phyloP scores from a whole-genome alignment of 2,113 vertebrate species.

The Lampris megalopsis region DNA sequence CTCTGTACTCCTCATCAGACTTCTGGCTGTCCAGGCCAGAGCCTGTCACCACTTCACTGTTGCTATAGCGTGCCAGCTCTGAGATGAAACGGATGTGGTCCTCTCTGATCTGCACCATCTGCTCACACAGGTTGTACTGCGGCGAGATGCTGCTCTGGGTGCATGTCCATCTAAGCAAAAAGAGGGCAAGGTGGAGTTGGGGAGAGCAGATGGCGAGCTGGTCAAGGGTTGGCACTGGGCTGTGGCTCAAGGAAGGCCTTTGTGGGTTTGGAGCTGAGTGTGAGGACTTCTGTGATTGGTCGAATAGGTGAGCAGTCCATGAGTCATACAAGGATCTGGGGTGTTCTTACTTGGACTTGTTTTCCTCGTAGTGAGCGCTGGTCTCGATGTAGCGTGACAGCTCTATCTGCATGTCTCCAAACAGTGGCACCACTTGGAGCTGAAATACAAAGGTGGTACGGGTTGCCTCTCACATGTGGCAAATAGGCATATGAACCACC shows the following conservation, averaged over 20 bases:
- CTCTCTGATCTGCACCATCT: constrained; percentile 99
- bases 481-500: not conserved
- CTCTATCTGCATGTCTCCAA: constrained; percentile 99
- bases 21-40: constrained; percentile 99
- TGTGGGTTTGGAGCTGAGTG: too few species aligned
- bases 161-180: constrained; percentile 92
- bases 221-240: not conserved
- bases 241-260: not conserved
- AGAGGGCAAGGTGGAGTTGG: constrained; percentile 6
- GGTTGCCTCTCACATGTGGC: not conserved
- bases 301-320: not conserved
- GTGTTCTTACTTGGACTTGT: constrained; percentile 97
- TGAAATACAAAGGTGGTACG: constrained; percentile 77
- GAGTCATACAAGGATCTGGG: accelerated
- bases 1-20: constrained; percentile 96
- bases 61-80: constrained; percentile 98
- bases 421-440: constrained; percentile 98
- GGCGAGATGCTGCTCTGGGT: constrained; percentile 99
- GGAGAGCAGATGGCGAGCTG: constrained; percentile 11
- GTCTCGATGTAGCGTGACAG: constrained; percentile 99
- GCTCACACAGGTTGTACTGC: constrained; percentile 99
- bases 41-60: constrained; percentile 98
- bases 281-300: not conserved
- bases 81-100: constrained; percentile 99
- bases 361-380: constrained; percentile 99